A percentile compares a stretch with the other conserved stretches of the same genome.
Conservation (phyloP, 2,888 invertebrate species). For the Lottia gigantea region DNA sequence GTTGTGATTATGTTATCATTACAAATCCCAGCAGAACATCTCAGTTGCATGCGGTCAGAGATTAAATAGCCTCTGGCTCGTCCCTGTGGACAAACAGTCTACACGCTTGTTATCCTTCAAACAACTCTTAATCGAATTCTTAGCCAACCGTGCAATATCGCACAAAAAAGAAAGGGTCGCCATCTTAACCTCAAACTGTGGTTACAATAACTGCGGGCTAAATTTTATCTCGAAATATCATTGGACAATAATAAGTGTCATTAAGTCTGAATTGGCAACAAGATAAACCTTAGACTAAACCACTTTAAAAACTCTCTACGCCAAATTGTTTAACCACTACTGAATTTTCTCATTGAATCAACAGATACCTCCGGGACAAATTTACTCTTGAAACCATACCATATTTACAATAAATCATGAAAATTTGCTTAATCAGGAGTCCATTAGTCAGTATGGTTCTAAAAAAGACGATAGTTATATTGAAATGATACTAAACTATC, state of each 20-base stretch:
- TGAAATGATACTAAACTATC: neutral
- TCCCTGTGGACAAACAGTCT: slow-evolving; percentile 7
- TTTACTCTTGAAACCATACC: slow-evolving; percentile 8
- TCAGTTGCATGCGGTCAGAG: slow-evolving; percentile 3
- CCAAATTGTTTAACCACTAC: slow-evolving; percentile 6
- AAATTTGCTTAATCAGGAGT: neutral
- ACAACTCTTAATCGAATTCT: slow-evolving; percentile 4
- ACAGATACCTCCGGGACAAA: slow-evolving; percentile 4
- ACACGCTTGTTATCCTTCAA: slow-evolving; percentile 10
- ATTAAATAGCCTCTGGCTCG: neutral
- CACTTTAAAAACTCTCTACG: slow-evolving; percentile 3
- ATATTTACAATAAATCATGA: neutral
- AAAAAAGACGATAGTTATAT: neutral
- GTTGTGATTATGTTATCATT: slow-evolving; percentile 1
- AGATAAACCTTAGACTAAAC: slow-evolving; percentile 4
- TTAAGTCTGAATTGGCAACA: slow-evolving; percentile 4
- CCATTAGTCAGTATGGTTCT: neutral
- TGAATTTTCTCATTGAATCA: neutral
- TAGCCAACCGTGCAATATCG: neutral
- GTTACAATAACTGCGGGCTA: slow-evolving; percentile 2
- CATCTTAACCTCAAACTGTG: neutral
- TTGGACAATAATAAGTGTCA: slow-evolving; percentile 11
- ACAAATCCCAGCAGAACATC: neutral
- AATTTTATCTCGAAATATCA: slow-evolving; percentile 2
- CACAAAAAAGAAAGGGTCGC: neutral